Percentiles rank a stretch among this genome's conserved stretches.
Conservation (phyloP, 2,113 vertebrate species). For the Phaetusa simplex region DNA sequence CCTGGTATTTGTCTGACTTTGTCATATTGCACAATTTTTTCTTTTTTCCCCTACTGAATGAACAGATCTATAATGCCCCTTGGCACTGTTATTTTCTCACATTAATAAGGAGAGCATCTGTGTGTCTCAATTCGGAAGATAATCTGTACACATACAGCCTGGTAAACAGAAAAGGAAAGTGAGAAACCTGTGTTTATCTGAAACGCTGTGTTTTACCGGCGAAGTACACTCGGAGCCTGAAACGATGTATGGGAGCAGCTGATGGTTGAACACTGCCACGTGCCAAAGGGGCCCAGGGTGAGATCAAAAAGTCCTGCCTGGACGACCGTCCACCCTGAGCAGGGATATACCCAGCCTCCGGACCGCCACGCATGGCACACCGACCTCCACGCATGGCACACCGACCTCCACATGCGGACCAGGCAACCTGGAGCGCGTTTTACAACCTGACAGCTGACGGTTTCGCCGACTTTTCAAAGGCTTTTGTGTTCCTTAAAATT, state of each 20-base stretch:
- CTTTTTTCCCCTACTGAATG: background rate
- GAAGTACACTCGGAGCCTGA: background rate
- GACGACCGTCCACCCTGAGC: background rate
- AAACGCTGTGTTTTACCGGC: background rate
- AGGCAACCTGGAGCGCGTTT: background rate
- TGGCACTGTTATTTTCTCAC: conserved; percentile 34
- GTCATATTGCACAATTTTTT: background rate
- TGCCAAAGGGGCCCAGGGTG: background rate
- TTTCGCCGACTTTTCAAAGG: background rate
- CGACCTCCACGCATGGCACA: accelerated
- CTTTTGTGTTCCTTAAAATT: background rate
- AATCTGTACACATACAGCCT: background rate
- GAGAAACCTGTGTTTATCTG: conserved; percentile 16
- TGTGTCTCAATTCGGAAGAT: background rate
- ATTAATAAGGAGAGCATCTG: conserved; percentile 52
- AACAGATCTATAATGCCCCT: conserved; percentile 19
- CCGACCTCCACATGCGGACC: background rate
- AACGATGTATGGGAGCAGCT: background rate
- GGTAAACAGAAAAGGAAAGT: background rate
- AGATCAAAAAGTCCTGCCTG: background rate
- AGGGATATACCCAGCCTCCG: background rate
- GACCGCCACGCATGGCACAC: accelerated
- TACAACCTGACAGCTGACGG: background rate
- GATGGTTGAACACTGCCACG: background rate
- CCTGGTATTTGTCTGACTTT: background rate